Evolutionary conservation across 2,888 invertebrate species (phyloP).

Genomic region (Saturnia pavonia): DNA sequence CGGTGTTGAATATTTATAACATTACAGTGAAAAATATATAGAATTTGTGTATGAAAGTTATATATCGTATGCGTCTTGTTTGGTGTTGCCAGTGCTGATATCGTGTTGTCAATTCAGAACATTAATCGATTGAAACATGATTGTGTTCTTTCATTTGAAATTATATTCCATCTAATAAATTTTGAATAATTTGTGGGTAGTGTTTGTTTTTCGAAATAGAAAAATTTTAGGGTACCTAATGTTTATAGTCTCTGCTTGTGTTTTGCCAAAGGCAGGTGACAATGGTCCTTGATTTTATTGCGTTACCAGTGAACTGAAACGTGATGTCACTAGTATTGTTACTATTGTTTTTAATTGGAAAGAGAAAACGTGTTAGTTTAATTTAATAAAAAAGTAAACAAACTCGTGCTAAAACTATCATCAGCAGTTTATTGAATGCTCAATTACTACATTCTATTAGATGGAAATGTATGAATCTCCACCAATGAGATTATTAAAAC

Average conservation of each 20-base stretch:
- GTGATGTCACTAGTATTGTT: not conserved
- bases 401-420: not conserved
- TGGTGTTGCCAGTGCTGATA: not conserved
- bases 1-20: slow-evolving; percentile 15
- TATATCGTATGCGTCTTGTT: slow-evolving; percentile 2
- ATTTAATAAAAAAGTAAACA: not conserved
- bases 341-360: too few relatives aligned
- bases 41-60: not conserved
- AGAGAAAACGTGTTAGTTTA: not conserved
- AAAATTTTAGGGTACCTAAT: not conserved
- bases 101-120: not conserved
- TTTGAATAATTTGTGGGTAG: not conserved
- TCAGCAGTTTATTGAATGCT: not conserved
- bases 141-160: not conserved
- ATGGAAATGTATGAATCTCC: not conserved
- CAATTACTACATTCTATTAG: not conserved
- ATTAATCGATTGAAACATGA: not conserved
- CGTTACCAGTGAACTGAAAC: not conserved
- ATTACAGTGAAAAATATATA: not conserved
- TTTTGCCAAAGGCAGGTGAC: too few relatives aligned
- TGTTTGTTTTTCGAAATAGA: too few relatives aligned
- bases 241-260: too few relatives aligned
- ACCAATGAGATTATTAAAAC: not conserved
- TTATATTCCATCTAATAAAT: not conserved
- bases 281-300: too few relatives aligned